Evolutionary conservation across 2,888 invertebrate species (phyloP).

Genomic region (Parnassius apollo): DNA sequence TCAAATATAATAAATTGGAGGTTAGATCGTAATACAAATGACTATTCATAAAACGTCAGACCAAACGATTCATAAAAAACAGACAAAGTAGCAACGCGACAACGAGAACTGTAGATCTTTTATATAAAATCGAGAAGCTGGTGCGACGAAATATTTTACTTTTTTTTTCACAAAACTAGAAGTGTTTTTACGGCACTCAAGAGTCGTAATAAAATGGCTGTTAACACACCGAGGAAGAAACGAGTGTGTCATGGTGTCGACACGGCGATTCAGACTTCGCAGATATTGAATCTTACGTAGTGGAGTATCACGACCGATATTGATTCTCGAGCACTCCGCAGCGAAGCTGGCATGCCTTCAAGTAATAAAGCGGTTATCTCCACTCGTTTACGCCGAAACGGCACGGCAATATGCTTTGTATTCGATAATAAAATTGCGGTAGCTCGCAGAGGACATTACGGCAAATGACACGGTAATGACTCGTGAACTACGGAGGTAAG

Average conservation of each 20-base stretch:
- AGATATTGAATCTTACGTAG: conserved; percentile 39
- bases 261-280: conserved; percentile 40
- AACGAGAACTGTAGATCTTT: conserved; percentile 50
- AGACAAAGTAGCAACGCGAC: conserved; percentile 54
- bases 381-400: conserved; percentile 64
- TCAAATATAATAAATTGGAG: conserved; percentile 50
- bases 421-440: conserved; percentile 54
- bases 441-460: conserved; percentile 50
- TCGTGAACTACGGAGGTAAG: conserved; percentile 61
- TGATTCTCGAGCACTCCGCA: conserved; percentile 46
- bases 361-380: conserved; percentile 71
- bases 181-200: conserved; percentile 36
- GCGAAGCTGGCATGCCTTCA: conserved; percentile 59
- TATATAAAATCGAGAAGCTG: conserved; percentile 53
- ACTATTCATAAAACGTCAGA: conserved; percentile 51
- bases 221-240: conserved; percentile 13
- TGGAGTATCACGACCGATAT: conserved; percentile 42
- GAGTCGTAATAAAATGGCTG: conserved; percentile 9
- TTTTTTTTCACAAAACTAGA: conserved; percentile 63
- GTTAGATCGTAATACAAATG: conserved; percentile 52
- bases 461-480: conserved; percentile 62
- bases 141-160: conserved; percentile 51
- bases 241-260: conserved; percentile 20
- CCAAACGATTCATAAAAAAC: conserved; percentile 59
- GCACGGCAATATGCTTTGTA: conserved; percentile 57